Base-by-base conservation (phyloP, 1,140 invertebrate genomes). In the Bombus sylvicola region DNA sequence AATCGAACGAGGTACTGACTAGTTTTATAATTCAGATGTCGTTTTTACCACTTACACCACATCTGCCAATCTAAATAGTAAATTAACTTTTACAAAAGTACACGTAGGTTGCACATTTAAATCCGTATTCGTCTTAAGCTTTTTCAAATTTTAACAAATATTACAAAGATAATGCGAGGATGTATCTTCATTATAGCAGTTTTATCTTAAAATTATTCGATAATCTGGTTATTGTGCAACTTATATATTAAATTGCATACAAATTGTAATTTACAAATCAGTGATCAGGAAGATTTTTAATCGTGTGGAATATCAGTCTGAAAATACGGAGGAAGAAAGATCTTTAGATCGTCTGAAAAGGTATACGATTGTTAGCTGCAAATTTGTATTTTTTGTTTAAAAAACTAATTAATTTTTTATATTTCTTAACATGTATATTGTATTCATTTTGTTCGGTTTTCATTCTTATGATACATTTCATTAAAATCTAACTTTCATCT, bases 291-390 rank as follows among this genome's bases (percentile, higher is more conserved):
- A 41, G 15, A 34, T 39, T n/a, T 80, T 72, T 39, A 8, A 62
- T 28, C 37, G 31, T 22, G 25, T 31, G 64, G 10, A 71, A 12
- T 13, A 34, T 15, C 59, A 22, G 1, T 34, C 25, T 43, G 39
- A 72, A 71, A 80, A 80, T 47, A 85, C 18, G 34, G 47, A 43
- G 8, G 22, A 39, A 80, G 68, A 80, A 72, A 80, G 53, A 53
- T 85, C 77, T 41, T 64, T 39, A 15, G 53, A 62, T 8, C 10
- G 13, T 72, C 39, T 72, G n/a, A 18, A n/a, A 84, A 22, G 68
- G 64, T 72, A 77, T 43, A 39, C 5, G 18, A 47, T 22, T 15
- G 22, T 1, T 18, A 43, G 69, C 4, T 12, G 10, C 22, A 8
- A 15, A 28, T 22, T 34, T 25, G 10, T 28, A 22, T 43, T 9